A percentile compares a stretch with the other conserved stretches of the same genome.
Conservation (phyloP, 92 coral and sea anemone species). For the Parazoanthus atlanticus region DNA sequence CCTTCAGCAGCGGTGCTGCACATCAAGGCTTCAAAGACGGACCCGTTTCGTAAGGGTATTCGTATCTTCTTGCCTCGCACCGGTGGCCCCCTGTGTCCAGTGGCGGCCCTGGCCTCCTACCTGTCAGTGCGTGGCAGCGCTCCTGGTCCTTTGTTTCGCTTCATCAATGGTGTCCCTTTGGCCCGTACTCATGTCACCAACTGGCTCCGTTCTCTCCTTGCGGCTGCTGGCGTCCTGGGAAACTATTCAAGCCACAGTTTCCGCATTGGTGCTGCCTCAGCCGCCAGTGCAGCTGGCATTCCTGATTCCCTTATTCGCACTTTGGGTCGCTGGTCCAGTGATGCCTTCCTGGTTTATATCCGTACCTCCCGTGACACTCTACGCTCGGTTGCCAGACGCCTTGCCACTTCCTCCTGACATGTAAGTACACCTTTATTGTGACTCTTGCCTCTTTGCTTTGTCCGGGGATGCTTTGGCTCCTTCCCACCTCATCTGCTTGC, state of each 20-base stretch:
- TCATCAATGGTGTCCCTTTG: conserved; percentile 43
- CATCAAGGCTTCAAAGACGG: conserved; percentile 63
- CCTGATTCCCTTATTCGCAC: conserved; percentile 66
- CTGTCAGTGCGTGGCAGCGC: conserved; percentile 39
- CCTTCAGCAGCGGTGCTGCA: conserved; percentile 43
- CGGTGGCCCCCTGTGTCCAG: conserved; percentile 42
- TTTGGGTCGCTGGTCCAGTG: conserved; percentile 62
- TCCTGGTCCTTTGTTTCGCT: conserved; percentile 43
- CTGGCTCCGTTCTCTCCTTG: conserved; percentile 28
- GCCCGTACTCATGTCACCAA: conserved; percentile 30
- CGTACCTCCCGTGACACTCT: no score
- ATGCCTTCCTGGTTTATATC: no score
- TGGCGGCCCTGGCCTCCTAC: conserved; percentile 16
- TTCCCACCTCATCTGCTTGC: no score
- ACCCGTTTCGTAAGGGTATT: conserved; percentile 50
- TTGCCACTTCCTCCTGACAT: no score
- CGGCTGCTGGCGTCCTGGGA: not conserved
- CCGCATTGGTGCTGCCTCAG: conserved; percentile 48
- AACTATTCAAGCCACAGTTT: conserved; percentile 50
- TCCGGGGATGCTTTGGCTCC: no score
- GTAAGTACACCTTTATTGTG: no score
- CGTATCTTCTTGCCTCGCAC: conserved; percentile 37
- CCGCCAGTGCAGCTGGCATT: conserved; percentile 50
- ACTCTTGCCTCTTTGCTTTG: no score
- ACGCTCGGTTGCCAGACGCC: no score